Conservation (phyloP, 2,113 vertebrate species). For the Ptilonorhynchus violaceus region DNA sequence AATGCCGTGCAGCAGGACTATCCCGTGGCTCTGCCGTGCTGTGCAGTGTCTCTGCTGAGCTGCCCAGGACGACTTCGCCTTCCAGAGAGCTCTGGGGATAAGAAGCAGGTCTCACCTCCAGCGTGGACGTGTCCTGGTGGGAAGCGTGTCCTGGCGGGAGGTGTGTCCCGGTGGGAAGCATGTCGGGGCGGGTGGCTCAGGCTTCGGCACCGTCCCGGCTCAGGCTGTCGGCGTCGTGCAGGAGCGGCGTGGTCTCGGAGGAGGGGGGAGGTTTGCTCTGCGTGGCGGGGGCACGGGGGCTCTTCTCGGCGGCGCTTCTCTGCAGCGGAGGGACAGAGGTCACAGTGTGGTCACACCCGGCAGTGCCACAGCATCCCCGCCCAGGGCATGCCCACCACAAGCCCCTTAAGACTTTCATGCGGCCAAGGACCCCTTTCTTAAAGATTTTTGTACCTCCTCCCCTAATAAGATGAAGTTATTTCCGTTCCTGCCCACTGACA, state of each 20-base stretch:
- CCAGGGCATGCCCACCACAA: accelerated
- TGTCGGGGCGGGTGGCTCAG: not conserved
- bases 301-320: not conserved
- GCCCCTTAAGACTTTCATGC: accelerated
- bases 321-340: not conserved
- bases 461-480: accelerated
- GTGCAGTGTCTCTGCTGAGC: not conserved
- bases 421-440: not conserved
- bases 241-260: conserved; percentile 4
- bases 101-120: not conserved
- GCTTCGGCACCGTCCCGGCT: not conserved
- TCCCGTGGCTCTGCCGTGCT: not conserved
- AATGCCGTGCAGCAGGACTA: not conserved
- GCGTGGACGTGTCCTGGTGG: accelerated
- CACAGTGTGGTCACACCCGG: not conserved
- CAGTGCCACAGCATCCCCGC: accelerated
- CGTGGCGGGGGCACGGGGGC: accelerated
- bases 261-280: not conserved
- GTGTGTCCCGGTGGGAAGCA: accelerated
- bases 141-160: not conserved
- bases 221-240: not conserved
- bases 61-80: not conserved
- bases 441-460: not conserved
- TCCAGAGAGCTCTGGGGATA: not conserved
- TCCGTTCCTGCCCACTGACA: not conserved